Conservation (phyloP, 2,113 vertebrate genomes). For the Manacus vitellinus region DNA sequence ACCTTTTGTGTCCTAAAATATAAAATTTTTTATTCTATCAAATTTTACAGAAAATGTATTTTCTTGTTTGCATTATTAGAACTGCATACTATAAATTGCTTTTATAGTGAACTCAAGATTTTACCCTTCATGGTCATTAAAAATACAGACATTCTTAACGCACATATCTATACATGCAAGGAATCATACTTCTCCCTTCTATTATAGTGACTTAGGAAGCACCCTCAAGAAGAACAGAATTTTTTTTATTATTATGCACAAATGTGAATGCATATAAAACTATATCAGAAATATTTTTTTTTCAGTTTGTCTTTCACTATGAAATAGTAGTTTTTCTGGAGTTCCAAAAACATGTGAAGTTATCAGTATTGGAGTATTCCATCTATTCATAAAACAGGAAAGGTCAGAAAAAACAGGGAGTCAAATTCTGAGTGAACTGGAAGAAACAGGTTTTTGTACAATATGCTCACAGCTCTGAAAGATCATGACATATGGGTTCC, state of each 20-base stretch:
- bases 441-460: background rate
- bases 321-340: background rate
- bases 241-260: background rate
- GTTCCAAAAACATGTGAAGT: fast-evolving
- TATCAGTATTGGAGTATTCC: background rate
- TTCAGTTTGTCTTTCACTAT: background rate
- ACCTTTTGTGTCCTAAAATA: background rate
- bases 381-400: background rate
- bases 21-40: background rate
- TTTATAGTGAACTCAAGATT: background rate
- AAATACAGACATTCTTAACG: background rate
- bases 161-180: background rate
- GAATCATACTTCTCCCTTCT: background rate
- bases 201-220: background rate
- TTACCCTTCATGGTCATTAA: background rate
- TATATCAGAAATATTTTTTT: background rate
- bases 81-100: background rate
- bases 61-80: background rate
- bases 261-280: background rate
- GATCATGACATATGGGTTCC: background rate
- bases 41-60: background rate
- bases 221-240: background rate
- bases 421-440: background rate
- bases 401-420: background rate
- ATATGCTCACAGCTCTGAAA: background rate